Evolutionary conservation across 2,797 vertebrate genomes (phyloP).

Genomic region (Phrynocephalus guinanensis): DNA sequence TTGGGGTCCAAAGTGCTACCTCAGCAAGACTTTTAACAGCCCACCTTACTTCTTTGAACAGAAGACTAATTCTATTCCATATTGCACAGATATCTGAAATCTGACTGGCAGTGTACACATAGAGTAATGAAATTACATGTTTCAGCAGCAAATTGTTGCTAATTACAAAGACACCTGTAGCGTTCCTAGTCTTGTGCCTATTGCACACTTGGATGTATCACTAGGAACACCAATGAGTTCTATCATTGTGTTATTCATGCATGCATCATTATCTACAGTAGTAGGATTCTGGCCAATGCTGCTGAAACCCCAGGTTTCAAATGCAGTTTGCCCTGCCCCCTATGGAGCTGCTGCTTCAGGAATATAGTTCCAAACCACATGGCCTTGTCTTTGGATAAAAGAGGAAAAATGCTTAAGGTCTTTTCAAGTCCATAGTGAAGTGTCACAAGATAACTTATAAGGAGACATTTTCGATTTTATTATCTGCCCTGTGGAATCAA

Average conservation of each 20-base stretch:
- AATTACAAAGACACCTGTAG: too few species aligned
- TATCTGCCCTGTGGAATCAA: background rate
- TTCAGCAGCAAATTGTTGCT: too few species aligned
- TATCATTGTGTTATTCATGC: too few species aligned
- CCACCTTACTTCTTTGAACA: background rate
- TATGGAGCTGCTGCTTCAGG: background rate
- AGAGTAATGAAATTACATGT: too few species aligned
- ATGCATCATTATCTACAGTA: too few species aligned
- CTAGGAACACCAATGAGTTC: too few species aligned
- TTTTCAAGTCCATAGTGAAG: background rate
- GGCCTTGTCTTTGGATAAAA: background rate
- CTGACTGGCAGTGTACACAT: too few species aligned
- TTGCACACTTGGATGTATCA: too few species aligned
- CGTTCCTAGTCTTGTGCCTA: too few species aligned
- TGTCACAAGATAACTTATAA: background rate
- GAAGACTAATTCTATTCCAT: background rate
- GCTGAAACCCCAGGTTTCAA: background rate
- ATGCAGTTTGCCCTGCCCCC: background rate
- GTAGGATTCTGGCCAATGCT: too few species aligned
- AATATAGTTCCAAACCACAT: background rate
- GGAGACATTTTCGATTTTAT: background rate
- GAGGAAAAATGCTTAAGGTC: background rate
- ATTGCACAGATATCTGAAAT: background rate
- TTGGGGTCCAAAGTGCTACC: background rate
- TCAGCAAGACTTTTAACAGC: background rate